phyloP scores from a whole-genome alignment of 2,888 invertebrate genomes.

The Prosopocoilus inquinatus region DNA sequence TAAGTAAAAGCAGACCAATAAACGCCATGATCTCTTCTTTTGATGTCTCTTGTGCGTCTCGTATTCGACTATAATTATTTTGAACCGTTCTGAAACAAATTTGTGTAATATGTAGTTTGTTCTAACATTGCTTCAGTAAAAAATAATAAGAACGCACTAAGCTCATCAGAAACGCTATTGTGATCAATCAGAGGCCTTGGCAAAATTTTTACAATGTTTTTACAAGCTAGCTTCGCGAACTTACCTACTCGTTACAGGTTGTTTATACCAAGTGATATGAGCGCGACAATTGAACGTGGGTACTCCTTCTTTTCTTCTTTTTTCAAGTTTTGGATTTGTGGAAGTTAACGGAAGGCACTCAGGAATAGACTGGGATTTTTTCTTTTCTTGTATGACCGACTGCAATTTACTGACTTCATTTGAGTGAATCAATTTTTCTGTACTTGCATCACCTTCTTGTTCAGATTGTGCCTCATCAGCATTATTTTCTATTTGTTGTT shows the following conservation, averaged over 20 bases:
- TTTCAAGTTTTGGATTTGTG: neutral
- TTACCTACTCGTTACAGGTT: neutral
- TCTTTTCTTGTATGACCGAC: neutral
- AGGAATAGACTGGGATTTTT: neutral
- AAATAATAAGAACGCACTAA: neutral
- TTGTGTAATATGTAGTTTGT: neutral
- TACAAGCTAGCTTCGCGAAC: neutral
- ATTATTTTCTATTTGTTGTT: neutral
- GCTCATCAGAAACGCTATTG: neutral
- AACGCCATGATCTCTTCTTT: neutral
- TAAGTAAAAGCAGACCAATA: no score
- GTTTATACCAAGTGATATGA: conserved; percentile 1
- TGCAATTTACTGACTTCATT: neutral
- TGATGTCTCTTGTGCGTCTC: conserved; percentile 1
- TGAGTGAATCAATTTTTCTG: neutral
- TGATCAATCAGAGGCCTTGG: neutral
- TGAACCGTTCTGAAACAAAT: neutral
- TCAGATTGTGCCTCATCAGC: neutral
- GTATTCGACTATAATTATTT: neutral
- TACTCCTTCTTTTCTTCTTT: neutral
- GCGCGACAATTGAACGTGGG: conserved; percentile 1
- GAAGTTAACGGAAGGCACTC: neutral
- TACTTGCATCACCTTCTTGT: conserved; percentile 1
- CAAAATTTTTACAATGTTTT: conserved; percentile 1
- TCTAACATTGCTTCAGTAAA: neutral